Base-by-base conservation (phyloP, 2,888 invertebrate species). In the Pseudococcus jackbeardsleyi region DNA sequence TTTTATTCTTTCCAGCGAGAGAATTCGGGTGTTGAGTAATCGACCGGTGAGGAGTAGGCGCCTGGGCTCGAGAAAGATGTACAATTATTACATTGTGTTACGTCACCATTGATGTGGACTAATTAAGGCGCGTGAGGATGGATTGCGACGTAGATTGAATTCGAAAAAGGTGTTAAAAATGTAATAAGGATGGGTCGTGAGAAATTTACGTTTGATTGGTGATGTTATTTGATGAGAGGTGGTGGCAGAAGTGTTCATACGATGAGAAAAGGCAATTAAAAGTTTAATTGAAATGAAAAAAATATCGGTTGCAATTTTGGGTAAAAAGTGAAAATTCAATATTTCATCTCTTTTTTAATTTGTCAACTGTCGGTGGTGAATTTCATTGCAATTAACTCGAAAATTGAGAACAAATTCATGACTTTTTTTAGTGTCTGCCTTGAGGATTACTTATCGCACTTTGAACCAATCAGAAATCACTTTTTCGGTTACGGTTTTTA, bases 11-110 rank as follows among this genome's bases (percentile, higher is more conserved):
- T 22, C 22, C 11, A 68, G 33, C 72, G 33, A 26, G 11, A 33
- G 72, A 72, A 72, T 39, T 33, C 33, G 9, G 33, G 72, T 39
- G 33, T 72, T 72, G 72, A 39, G 72, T 72, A 72, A 72, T 72
- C 39, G 26, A 33, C 26, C 26, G 26, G 26, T 33, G 12, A 5
- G 5, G 19, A 19, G 59, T 12, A 59, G 26, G 26, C 26, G 26
- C 26, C 26, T 33, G 26, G 26, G 26, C 26, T 33, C 26, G 26
- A 33, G 26, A 33, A 19, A 59, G 19, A 59, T 59, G 59, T 19
- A 19, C 59, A 59, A 59, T 59, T 59, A 59, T 7, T 7, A 59
- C 19, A 72, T 33, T 3, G 39, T 15, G 12, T 72, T 72, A 72
- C 72, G 72, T 72, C 26, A 72, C 5, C 11, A 59, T 54, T 54